Percentiles rank a stretch among this genome's conserved stretches.
Evolutionary conservation across 2,113 vertebrate genomes (phyloP).

Genomic region (Gorsachius goisagi): DNA sequence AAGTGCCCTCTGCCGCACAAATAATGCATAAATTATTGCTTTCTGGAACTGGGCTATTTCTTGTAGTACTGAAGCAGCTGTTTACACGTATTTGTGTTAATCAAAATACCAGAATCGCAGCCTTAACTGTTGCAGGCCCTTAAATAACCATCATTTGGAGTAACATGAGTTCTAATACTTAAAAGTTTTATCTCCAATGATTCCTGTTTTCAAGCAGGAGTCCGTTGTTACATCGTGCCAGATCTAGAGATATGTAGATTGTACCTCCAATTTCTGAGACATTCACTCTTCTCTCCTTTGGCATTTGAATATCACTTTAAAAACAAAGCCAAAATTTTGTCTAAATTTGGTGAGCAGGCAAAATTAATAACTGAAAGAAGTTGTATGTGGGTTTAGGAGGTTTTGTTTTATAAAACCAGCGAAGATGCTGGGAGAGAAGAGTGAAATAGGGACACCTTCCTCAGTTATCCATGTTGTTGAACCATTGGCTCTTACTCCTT

Average conservation of each 20-base stretch:
- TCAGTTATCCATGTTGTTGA: neutral
- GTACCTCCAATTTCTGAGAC: neutral
- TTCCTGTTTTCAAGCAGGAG: neutral
- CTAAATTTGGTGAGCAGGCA: neutral
- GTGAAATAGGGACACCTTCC: neutral
- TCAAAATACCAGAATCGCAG: neutral
- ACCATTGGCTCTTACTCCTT: neutral
- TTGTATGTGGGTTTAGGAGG: neutral
- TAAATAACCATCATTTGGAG: neutral
- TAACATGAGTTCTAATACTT: neutral
- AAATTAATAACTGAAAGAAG: neutral
- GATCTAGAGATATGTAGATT: constrained; percentile 33
- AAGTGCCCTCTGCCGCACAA: neutral
- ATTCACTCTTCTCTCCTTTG: neutral
- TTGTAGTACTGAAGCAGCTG: neutral
- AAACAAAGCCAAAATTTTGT: neutral
- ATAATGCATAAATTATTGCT: neutral
- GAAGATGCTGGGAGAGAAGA: neutral
- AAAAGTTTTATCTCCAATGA: neutral
- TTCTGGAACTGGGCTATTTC: neutral
- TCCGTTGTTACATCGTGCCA: neutral
- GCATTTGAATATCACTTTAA: neutral
- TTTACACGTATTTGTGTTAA: neutral
- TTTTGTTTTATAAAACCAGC: neutral
- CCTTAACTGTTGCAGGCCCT: neutral